Evolutionary conservation across 2,113 vertebrate species (phyloP).

Genomic region (Perognathus longimembris): DNA sequence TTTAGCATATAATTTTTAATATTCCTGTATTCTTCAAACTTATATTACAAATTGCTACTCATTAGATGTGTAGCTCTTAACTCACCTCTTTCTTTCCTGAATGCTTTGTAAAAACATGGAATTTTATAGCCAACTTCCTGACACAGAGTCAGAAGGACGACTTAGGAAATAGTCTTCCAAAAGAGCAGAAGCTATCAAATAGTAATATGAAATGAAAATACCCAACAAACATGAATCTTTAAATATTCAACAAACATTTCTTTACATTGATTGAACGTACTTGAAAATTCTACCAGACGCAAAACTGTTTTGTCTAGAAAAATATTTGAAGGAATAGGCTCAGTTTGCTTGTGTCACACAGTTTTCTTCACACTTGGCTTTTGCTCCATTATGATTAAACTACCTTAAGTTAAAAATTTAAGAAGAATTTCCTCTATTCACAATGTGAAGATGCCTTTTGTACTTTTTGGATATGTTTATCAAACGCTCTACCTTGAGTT

Average conservation of each 20-base stretch:
- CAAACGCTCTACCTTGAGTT: neutral
- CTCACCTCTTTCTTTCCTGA: neutral
- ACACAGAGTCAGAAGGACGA: neutral
- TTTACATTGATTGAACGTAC: slow-evolving; percentile 4
- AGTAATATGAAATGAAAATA: neutral
- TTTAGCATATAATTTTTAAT: neutral
- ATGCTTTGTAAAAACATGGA: neutral
- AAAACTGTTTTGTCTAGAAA: neutral
- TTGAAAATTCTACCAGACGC: neutral
- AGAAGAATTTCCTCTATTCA: neutral
- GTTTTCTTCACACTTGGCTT: slow-evolving; percentile 12
- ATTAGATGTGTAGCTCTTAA: neutral
- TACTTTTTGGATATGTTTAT: neutral
- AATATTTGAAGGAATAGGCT: neutral
- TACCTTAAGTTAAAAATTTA: neutral
- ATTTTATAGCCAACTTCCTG: neutral
- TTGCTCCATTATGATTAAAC: slow-evolving; percentile 34
- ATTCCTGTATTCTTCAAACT: neutral
- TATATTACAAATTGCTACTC: neutral
- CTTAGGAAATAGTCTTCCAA: neutral
- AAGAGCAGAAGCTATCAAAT: neutral
- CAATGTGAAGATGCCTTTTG: neutral
- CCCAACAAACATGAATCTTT: neutral
- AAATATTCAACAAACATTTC: neutral
- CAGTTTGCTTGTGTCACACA: neutral